These are phyloP conservation scores for Elysia chlorotica DNA, from an alignment of 1,140 invertebrate species.

Conservation along the genomic window DNA sequence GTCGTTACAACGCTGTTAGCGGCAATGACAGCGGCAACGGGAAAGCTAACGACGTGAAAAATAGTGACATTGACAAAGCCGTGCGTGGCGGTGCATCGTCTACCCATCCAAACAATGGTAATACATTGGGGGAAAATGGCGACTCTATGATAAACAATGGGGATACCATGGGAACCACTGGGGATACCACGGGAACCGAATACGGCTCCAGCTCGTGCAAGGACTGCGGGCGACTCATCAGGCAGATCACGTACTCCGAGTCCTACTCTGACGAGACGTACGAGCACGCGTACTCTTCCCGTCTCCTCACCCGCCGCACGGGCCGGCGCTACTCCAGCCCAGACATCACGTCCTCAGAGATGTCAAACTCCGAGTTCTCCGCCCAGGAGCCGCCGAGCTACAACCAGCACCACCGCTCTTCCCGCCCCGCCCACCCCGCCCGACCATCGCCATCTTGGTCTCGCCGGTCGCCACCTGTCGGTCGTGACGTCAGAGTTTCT, in stretches of 20 bases:
- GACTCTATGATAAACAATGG: too few relatives aligned
- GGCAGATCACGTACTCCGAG: conserved; percentile 22
- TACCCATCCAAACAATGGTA: too few relatives aligned
- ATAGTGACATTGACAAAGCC: background rate
- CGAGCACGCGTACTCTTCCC: conserved; percentile 18
- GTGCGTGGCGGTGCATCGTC: background rate
- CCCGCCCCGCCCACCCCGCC: too few relatives aligned
- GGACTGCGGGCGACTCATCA: conserved; percentile 17
- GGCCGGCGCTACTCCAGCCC: conserved; percentile 8
- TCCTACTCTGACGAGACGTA: conserved; percentile 20
- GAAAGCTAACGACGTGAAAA: too few relatives aligned
- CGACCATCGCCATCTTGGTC: too few relatives aligned
- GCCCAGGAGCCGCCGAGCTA: background rate
- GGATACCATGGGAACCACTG: too few relatives aligned
- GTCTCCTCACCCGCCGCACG: background rate
- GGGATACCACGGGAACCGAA: too few relatives aligned
- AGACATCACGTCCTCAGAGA: conserved; percentile 8
- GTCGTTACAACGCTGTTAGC: too few relatives aligned
- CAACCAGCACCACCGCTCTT: background rate
- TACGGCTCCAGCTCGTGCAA: conserved; percentile 2
- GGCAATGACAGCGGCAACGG: too few relatives aligned
- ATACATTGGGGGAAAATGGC: too few relatives aligned
- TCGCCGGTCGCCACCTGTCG: too few relatives aligned
- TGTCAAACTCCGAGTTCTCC: conserved; percentile 4
- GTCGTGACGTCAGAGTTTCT: too few relatives aligned